Evolutionary conservation across 2,888 invertebrate genomes (phyloP), one percentile per base, ranked within the genome.

Genomic region (Eucriotettix oculatus): DNA sequence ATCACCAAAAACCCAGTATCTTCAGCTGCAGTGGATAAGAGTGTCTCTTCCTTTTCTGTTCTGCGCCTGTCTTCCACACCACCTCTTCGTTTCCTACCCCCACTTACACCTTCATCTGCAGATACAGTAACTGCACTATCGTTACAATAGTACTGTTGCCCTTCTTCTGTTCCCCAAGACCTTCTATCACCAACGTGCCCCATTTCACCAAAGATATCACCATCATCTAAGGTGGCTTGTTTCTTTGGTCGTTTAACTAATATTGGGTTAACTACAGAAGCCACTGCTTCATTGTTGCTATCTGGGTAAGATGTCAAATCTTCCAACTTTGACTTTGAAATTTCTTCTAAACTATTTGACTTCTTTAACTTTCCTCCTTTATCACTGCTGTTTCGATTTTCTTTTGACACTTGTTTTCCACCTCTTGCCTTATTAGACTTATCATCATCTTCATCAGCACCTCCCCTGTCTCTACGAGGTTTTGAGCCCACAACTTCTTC

Each of bases 301-400:
- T 16, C 52, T 12, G 16, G 29, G 14, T 42, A n/a, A 41, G 55
- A 41, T 10, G n/a, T 42, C n/a, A 40, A 11, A 40, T 16, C 40
- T 41, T 84, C 78, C 68, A 86, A 86, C 68, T 85, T 86, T 65
- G 87, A 76, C 72, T 83, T 85, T 56, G 87, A 87, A 65, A 89
- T 80, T 74, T 90, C 90, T 72, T 90, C 89, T 67, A 90, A 75
- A 42, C 89, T 89, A 70, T 86, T 85, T 65, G 87, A 84, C 66
- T 88, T 86, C 70, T 86, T 83, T 61, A 81, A 68, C 64, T 77
- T 76, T 58, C 76, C 73, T n/a, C 53, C 48, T 42, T 61, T 68
- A 54, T 70, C 68, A 52, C 68, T 70, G 52, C 68, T 66, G 60
- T 73, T 68, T 41, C 72, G 74, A 61, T 78, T 76, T 52, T 76